Base-by-base conservation (phyloP, 2,888 invertebrate genomes). In the Lasioglossum pauxillum region DNA sequence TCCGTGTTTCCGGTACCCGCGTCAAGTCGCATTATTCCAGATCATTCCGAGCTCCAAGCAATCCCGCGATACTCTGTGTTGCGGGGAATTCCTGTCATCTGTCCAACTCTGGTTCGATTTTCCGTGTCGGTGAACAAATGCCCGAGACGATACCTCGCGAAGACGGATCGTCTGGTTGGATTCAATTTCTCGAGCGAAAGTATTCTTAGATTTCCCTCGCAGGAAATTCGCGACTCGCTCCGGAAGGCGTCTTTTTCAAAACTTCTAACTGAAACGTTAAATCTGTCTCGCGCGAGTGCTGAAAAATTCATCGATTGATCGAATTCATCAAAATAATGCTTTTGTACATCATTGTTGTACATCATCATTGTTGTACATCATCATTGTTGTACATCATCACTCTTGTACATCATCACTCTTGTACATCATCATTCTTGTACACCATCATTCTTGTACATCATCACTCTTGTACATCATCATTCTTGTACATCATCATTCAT, bases 81-180 rank as follows among this genome's bases (percentile, higher is more conserved):
- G 77, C 64, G 74, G 72, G 74, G 80, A 71, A 82, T 78, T 80
- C 77, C 88, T 85, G 81, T 87, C 85, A 81, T 81, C 86, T 72
- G 69, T 71, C 78, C 77, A 80, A 80, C 73, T 82, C 86, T 78
- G 83, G 82, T 86, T 91, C 91, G 89, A 91, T 90, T 90, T 90
- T 88, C 90, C 88, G 81, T 82, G 60, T 87, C 86, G 86, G 75
- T 81, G 84, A 85, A 80, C 85, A 89, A 88, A 91, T 84, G 78
- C 87, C 76, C 75, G 78, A 72, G 80, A 83, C 85, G 79, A 85
- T 78, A 83, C 72, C 49, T 53, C 84, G 81, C 75, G 82, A 87
- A 84, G 85, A 82, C 84, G 85, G 80, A 82, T 87, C 84, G 87
- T 86, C 84, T 83, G 86, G 84, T 82, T 85, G 85, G 85, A 81